Evolutionary conservation across 2,797 vertebrate genomes (phyloP).

Genomic region (Malacoraja senta): DNA sequence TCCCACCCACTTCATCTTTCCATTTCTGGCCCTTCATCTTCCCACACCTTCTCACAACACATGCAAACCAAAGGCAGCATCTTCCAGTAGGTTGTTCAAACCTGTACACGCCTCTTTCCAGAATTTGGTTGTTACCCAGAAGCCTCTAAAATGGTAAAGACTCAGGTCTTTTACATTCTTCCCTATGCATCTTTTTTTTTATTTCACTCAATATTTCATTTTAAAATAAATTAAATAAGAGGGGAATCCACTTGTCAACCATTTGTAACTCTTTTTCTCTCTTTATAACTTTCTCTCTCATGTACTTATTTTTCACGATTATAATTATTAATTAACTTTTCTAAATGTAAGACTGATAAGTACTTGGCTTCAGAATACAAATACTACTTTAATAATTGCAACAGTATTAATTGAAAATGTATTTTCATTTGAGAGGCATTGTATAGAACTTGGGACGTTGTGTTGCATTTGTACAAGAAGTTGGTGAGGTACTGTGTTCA

Average conservation of each 20-base stretch:
- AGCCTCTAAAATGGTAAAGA: no score
- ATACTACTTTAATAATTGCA: background rate
- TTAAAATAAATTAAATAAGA: background rate
- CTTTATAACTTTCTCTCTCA: background rate
- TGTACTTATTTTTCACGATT: background rate
- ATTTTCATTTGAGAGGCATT: no score
- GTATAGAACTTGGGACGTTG: no score
- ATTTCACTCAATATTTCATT: background rate
- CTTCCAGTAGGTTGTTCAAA: background rate
- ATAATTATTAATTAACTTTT: background rate
- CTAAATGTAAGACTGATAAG: background rate
- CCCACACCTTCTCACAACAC: background rate
- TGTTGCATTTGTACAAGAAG: no score
- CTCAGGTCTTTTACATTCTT: background rate
- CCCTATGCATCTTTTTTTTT: no score
- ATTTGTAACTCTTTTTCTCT: background rate
- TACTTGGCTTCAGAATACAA: background rate
- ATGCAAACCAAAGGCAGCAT: background rate
- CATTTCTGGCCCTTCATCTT: background rate
- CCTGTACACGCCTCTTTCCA: background rate
- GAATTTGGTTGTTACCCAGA: background rate
- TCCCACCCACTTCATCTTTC: background rate
- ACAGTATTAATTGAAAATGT: background rate
- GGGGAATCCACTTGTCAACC: background rate
- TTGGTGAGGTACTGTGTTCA: no score